Conservation (phyloP, 2,113 vertebrate species). For the Callipepla californica region DNA sequence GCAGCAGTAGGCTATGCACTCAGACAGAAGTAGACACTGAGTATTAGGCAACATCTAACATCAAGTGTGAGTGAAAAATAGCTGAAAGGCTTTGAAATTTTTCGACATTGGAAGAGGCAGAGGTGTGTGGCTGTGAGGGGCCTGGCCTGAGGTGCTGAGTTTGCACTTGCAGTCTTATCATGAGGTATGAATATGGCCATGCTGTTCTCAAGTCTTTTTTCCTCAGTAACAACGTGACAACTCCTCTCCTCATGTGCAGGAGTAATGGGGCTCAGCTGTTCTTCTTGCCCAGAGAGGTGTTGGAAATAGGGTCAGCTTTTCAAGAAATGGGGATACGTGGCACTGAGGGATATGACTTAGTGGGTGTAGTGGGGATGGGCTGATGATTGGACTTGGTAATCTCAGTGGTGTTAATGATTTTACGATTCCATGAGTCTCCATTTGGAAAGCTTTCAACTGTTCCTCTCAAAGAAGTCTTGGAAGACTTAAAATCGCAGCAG, state of each 20-base stretch:
- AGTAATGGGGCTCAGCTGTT: background rate
- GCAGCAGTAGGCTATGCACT: background rate
- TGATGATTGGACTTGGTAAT: no score
- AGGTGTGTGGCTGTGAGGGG: accelerated
- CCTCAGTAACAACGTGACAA: background rate
- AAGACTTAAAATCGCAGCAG: background rate
- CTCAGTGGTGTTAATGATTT: no score
- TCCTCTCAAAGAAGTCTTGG: background rate
- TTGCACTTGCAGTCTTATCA: background rate
- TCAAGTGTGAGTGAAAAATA: background rate
- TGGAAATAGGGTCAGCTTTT: no score
- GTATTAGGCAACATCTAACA: background rate
- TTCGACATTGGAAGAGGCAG: background rate
- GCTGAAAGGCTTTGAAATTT: background rate
- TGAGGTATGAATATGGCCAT: accelerated
- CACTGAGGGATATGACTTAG: no score
- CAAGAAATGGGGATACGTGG: no score
- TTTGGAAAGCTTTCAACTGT: background rate
- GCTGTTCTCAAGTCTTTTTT: background rate
- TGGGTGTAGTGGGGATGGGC: no score
- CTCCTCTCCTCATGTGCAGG: background rate
- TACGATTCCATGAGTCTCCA: background rate
- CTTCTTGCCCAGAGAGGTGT: background rate
- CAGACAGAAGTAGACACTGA: background rate
- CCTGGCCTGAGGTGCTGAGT: background rate